Evolutionary conservation across 2,113 vertebrate genomes (phyloP).

Genomic region (Egretta garzetta): DNA sequence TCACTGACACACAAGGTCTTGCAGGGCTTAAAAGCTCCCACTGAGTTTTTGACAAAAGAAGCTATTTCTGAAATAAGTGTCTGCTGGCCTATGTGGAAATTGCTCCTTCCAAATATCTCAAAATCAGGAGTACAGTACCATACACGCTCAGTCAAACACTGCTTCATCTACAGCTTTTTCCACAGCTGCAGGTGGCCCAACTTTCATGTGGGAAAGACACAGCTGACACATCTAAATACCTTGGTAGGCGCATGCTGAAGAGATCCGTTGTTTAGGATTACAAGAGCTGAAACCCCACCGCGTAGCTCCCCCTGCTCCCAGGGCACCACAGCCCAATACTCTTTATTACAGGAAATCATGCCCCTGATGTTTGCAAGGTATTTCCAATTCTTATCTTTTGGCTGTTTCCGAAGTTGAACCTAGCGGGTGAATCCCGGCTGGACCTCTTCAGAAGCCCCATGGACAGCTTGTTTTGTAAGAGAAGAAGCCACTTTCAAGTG

Average conservation of each 20-base stretch:
- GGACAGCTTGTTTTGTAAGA: neutral
- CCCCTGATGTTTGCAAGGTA: neutral
- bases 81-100: neutral
- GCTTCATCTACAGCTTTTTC: neutral
- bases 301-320: fast-evolving
- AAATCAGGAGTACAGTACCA: neutral
- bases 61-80: neutral
- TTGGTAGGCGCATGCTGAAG: neutral
- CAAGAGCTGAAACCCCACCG: neutral
- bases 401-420: neutral
- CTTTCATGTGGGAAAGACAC: neutral
- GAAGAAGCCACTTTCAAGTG: neutral
- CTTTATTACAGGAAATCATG: neutral
- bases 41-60: neutral
- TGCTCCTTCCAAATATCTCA: neutral
- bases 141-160: neutral
- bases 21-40: neutral
- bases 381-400: neutral
- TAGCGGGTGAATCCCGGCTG: neutral
- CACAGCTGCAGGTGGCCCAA: neutral
- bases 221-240: neutral
- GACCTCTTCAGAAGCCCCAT: neutral
- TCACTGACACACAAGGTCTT: neutral
- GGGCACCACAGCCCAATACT: neutral
- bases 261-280: neutral